phyloP scores from a whole-genome alignment of 1,140 invertebrate species.

The Drosophila chauvacae region DNA sequence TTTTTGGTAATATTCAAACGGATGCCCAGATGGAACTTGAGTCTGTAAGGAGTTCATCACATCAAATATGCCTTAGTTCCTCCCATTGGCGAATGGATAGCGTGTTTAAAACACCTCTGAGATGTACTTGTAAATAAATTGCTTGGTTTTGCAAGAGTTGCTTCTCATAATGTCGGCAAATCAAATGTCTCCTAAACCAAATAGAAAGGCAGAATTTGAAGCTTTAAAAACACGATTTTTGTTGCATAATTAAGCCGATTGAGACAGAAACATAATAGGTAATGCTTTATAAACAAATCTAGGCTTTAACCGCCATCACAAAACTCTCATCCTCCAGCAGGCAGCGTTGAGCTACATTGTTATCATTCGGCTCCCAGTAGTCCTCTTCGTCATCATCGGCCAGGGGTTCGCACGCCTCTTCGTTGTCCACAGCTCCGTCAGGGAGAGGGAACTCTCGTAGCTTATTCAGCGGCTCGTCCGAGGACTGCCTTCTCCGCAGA shows the following conservation, averaged over 20 bases:
- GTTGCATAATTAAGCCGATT: conserved; percentile 3
- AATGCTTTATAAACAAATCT: conserved; percentile 30
- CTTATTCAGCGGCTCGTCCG: conserved; percentile 25
- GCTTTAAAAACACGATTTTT: background rate
- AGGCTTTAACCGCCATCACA: conserved; percentile 68
- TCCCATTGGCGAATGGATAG: background rate
- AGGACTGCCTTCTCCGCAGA: conserved; percentile 33
- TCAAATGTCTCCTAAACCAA: background rate
- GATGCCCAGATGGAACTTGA: background rate
- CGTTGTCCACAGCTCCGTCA: conserved; percentile 37
- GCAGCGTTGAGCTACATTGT: conserved; percentile 73
- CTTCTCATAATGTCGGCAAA: background rate
- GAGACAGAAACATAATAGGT: conserved; percentile 11
- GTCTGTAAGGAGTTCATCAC: background rate
- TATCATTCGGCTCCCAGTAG: conserved; percentile 80
- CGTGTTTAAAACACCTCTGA: background rate
- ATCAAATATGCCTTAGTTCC: background rate
- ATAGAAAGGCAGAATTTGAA: background rate
- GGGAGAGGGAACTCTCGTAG: conserved; percentile 59
- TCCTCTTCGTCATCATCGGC: conserved; percentile 71
- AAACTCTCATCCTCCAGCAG: conserved; percentile 78
- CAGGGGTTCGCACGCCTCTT: conserved; percentile 46
- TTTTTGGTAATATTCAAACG: background rate
- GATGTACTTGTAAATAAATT: background rate
- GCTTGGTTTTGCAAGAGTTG: background rate